These are phyloP conservation scores for Mesoclemmys tuberculata DNA, from an alignment of 2,113 vertebrate species.

Conservation along the genomic window DNA sequence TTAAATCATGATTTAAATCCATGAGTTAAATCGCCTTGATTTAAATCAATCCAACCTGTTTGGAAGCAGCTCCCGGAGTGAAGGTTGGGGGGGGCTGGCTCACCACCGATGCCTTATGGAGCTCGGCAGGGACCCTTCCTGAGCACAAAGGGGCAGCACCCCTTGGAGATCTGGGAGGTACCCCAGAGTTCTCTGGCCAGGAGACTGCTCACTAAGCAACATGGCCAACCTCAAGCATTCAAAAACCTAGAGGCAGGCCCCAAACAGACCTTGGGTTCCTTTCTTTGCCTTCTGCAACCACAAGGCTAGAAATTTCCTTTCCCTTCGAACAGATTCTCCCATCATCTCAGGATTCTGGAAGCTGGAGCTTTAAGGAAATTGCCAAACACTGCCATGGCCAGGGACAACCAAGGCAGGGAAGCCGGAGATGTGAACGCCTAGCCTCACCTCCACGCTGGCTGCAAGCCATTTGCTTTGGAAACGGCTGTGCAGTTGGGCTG, in stretches of 20 bases:
- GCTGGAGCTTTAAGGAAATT: not conserved
- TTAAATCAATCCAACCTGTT: not conserved
- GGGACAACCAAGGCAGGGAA: not conserved
- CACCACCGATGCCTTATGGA: not conserved
- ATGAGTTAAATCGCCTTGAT: too few relatives aligned
- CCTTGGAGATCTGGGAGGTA: accelerated
- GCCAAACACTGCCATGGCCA: not conserved
- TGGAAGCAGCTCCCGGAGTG: not conserved
- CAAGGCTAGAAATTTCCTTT: not conserved
- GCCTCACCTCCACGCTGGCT: not conserved
- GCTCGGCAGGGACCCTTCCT: not conserved
- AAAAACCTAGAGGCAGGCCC: not conserved
- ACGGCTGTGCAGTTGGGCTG: accelerated
- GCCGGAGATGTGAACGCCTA: not conserved
- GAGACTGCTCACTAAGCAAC: not conserved
- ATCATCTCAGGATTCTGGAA: not conserved
- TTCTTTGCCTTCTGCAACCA: not conserved
- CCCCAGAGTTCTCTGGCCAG: not conserved
- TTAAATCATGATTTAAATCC: too few relatives aligned
- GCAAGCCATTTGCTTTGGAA: not conserved
- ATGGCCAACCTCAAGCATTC: accelerated
- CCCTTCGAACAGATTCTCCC: not conserved
- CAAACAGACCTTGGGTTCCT: not conserved
- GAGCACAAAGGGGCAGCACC: not conserved
- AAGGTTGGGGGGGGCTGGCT: not conserved